These are phyloP conservation scores for Corythornis cristatus DNA, from an alignment of 2,113 vertebrate genomes.

Conservation along the genomic window DNA sequence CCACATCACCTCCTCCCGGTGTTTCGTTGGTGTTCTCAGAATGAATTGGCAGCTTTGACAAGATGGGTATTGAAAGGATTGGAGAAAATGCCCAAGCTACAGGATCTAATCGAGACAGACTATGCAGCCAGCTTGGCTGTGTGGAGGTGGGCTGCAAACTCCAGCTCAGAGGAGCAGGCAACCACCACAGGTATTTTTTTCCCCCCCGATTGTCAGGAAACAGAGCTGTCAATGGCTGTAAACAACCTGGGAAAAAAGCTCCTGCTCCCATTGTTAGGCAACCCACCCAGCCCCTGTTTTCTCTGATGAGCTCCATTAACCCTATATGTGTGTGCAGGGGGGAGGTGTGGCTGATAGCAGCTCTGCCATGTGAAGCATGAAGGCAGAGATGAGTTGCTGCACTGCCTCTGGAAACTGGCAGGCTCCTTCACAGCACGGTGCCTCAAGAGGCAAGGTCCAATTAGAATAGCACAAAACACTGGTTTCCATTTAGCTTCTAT, in stretches of 20 bases:
- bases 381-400: background rate
- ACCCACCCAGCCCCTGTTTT: background rate
- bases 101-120: conserved; percentile 3
- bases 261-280: background rate
- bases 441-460: background rate
- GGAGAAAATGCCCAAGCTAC: conserved; percentile 13
- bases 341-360: background rate
- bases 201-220: background rate
- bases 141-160: conserved; percentile 11
- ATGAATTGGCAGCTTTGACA: conserved; percentile 26
- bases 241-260: background rate
- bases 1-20: background rate
- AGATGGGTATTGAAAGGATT: conserved; percentile 3
- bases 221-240: background rate
- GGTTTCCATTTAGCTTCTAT: conserved; percentile 18
- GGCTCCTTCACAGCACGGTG: background rate
- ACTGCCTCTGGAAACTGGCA: background rate
- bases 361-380: background rate
- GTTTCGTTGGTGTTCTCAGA: background rate
- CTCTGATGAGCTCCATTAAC: background rate
- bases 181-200: background rate
- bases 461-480: background rate
- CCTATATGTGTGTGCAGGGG: background rate
- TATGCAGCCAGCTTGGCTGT: background rate
- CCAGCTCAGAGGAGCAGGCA: background rate